phyloP scores from a whole-genome alignment of 2,888 invertebrate genomes.

The Elysia crispata region DNA sequence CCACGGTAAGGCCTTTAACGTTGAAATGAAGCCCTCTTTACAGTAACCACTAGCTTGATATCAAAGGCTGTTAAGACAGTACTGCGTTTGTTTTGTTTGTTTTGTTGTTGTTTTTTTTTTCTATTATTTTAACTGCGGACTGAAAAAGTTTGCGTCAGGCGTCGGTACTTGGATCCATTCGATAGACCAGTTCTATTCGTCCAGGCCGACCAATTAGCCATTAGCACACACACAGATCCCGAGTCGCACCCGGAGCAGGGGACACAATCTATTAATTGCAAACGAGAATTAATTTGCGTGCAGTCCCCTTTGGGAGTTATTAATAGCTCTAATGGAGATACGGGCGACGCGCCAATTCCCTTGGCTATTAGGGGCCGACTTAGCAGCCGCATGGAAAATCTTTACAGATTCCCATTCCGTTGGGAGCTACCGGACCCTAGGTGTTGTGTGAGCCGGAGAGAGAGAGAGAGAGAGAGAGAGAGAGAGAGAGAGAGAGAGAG shows the following conservation, averaged over 20 bases:
- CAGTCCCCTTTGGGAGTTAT: conserved; percentile 49
- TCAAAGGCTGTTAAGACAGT: no score
- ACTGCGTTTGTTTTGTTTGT: no score
- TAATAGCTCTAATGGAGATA: conserved; percentile 57
- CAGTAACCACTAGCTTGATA: no score
- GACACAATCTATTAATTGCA: conserved; percentile 56
- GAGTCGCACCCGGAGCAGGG: conserved; percentile 34
- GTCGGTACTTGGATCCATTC: no score
- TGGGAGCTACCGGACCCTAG: conserved; percentile 26
- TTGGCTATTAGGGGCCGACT: conserved; percentile 51
- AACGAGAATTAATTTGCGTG: conserved; percentile 53
- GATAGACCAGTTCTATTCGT: no score
- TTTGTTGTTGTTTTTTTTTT: no score
- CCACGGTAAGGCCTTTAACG: no score
- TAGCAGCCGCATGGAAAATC: conserved; percentile 51
- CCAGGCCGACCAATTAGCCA: conserved; percentile 46
- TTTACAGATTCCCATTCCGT: conserved; percentile 42
- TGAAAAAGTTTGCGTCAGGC: no score
- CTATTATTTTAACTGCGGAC: no score
- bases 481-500: no score
- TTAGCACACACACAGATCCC: conserved; percentile 40
- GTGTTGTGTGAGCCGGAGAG: neutral
- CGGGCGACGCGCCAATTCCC: conserved; percentile 48
- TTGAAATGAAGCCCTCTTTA: no score
- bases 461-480: no score